These are phyloP conservation scores for Dryomyza anilis DNA, from an alignment of 2,888 invertebrate genomes.

Conservation along the genomic window DNA sequence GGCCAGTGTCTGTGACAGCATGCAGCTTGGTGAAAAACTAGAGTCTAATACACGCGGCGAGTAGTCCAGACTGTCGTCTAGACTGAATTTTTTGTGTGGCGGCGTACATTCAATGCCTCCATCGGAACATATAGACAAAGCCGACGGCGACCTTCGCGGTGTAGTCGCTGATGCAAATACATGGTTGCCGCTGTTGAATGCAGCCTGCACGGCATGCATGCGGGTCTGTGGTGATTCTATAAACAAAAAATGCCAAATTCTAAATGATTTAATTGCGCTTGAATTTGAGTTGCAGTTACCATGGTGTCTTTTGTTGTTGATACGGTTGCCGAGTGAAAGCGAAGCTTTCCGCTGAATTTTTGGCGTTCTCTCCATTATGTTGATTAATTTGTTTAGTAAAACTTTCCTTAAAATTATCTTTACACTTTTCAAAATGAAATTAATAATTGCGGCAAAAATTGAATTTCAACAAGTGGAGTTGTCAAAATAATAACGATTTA, in stretches of 20 bases:
- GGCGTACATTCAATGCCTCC: constrained; percentile 49
- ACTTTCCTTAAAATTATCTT: background rate
- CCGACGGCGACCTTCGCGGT: constrained; percentile 17
- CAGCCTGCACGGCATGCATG: constrained; percentile 35
- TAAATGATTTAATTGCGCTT: background rate
- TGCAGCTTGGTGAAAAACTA: constrained; percentile 48
- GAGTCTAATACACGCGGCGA: constrained; percentile 46
- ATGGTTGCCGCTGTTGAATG: constrained; percentile 17
- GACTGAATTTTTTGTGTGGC: constrained; percentile 44
- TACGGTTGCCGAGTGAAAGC: constrained; percentile 47
- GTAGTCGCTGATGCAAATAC: background rate
- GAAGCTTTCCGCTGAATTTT: constrained; percentile 45
- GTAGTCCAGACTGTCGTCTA: constrained; percentile 51
- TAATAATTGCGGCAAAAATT: constrained; percentile 3
- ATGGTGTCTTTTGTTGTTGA: constrained; percentile 46
- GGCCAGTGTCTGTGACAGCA: constrained; percentile 52
- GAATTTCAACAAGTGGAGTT: constrained; percentile 13
- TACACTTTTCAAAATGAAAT: background rate
- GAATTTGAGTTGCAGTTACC: constrained; percentile 36
- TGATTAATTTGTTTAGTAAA: background rate
- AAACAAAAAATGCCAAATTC: too few species aligned
- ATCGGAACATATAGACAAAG: constrained; percentile 32
- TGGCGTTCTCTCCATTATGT: constrained; percentile 47
- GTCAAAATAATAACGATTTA: constrained; percentile 20
- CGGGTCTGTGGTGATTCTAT: constrained; percentile 48